Percentiles rank a stretch among this genome's conserved stretches.
These are phyloP conservation scores for Hippoglossus hippoglossus DNA, from an alignment of 2,797 vertebrate genomes.

Conservation along the genomic window DNA sequence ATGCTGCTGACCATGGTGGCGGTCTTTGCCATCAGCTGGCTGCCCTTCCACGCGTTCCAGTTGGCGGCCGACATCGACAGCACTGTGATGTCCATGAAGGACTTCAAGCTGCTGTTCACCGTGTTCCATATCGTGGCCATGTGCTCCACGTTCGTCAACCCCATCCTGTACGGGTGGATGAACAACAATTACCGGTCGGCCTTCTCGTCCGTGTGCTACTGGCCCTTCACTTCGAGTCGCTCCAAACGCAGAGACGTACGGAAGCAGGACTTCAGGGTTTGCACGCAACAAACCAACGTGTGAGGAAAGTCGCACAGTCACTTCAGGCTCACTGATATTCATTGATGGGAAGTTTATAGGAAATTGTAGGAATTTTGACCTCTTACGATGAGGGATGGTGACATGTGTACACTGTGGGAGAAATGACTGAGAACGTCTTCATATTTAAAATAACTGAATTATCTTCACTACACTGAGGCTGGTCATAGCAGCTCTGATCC, in stretches of 20 bases:
- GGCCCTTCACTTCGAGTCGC: conserved; percentile 37
- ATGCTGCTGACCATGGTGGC: conserved; percentile 95
- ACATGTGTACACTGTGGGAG: too few relatives aligned
- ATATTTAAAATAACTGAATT: background rate
- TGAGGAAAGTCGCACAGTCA: conserved; percentile 28
- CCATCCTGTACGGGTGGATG: conserved; percentile 98
- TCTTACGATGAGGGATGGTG: too few relatives aligned
- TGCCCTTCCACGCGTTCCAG: conserved; percentile 95
- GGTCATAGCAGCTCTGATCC: background rate
- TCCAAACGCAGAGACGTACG: conserved; percentile 39
- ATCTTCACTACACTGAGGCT: background rate
- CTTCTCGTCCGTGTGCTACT: conserved; percentile 89
- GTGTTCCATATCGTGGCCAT: conserved; percentile 94
- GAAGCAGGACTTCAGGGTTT: conserved; percentile 44
- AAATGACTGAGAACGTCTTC: too few relatives aligned
- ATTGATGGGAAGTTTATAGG: background rate
- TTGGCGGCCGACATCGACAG: conserved; percentile 93
- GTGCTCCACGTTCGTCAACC: conserved; percentile 96
- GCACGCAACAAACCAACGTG: conserved; percentile 61
- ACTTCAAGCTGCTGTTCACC: conserved; percentile 95
- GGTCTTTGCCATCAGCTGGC: conserved; percentile 94
- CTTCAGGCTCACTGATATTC: background rate
- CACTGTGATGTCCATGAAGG: conserved; percentile 88
- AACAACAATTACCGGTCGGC: conserved; percentile 94
- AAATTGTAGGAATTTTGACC: background rate